Evolutionary conservation across 2,888 invertebrate species (phyloP), one percentile per base, ranked within the genome.

Genomic region (Gibbula magus): DNA sequence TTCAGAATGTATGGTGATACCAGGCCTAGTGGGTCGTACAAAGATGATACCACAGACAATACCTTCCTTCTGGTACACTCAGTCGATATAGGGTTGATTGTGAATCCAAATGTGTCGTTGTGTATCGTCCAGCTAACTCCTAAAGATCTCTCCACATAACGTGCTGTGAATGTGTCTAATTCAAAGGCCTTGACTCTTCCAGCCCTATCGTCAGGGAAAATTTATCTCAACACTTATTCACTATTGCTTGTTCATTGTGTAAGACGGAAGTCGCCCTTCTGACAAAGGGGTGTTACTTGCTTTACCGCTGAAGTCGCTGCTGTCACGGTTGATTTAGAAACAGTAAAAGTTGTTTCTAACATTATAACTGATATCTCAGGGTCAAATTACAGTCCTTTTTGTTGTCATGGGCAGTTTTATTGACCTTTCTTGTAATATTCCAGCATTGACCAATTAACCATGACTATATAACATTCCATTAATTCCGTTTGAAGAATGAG

Each of bases 271-370:
- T 75, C 66, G 20, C 78, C 78, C 18, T 61, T 52, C 29, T 32
- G 10, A 56, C 79, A 79, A 18, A 78, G 22, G 13, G 66, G 13
- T 13, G 61, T 52, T 2, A 79, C 25, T 51, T 84, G 66, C 25
- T 52, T 29, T 13, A 73, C 80, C 16, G 79, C n/a, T 16, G 79
- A 45, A 5, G 77, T 39, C 0, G 78, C 79, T 45, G 70, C 25
- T 5, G 39, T 25, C n/a, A 77, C 70, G 0, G 78, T 66, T 67
- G 74, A 10, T 0, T 82, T 78, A 13, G 80, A 83, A 45, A 75
- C 80, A 80, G 29, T 83, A 83, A 51, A 83, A 82, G 52, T 83
- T 79, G n/a, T 39, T 29, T 7, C 75, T 51, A 75, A n/a, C n/a
- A 45, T 45, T 7, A 45, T 45, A 7, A 10, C 10, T 10, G 45